Evolutionary conservation across 2,113 vertebrate genomes (phyloP), one percentile per base, ranked within the genome.

Genomic region (Peucedramus taeniatus): DNA sequence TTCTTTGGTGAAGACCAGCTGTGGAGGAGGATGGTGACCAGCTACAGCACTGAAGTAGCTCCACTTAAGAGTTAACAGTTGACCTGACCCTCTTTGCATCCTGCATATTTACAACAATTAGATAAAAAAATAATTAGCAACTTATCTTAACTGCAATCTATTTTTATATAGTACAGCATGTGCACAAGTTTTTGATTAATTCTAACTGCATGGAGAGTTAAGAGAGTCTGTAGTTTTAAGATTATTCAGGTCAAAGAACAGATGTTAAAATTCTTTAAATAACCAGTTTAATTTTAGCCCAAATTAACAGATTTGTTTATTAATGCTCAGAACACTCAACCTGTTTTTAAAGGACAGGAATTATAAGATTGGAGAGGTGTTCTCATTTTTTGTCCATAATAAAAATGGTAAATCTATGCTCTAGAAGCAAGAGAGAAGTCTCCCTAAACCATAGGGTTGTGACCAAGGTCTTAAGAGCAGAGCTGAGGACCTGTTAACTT

Each of bases 241-340:
- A 82, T 85, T 78, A 72, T 82, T 89, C 94, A 82, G 69, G 87
- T 87, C 89, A 94, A 96, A 89, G 92, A 93, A 94, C 60, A 94
- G 89, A 89, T 92, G 65, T 60, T 91, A 83, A 45, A 79, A 91
- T 87, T 94, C 83, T 87, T 93, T 84, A 88, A 94, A 87, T 60
- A 80, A 90, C 51, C 16, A 21, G 12, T 84, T 89, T 94, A 95
- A 94, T 94, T 96, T 95, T 93, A 91, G 81, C n/a, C 59, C n/a
- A 79, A 89, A 89, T 89, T 53, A 78, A 72, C 61, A 87, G 65
- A 79, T 96, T 94, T 95, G 59, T 91, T 94, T 92, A 68, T 81
- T 75, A 83, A 37, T 79, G 28, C 37, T 78, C n/a, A 45, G 82
- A 95, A 90, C 5, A 12, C 13, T 69, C 66, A 69, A 57, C 70